A percentile compares a stretch with the other conserved stretches of the same genome.
These are phyloP conservation scores for Xestia ashworthii DNA, from an alignment of 2,888 invertebrate species.

Conservation along the genomic window DNA sequence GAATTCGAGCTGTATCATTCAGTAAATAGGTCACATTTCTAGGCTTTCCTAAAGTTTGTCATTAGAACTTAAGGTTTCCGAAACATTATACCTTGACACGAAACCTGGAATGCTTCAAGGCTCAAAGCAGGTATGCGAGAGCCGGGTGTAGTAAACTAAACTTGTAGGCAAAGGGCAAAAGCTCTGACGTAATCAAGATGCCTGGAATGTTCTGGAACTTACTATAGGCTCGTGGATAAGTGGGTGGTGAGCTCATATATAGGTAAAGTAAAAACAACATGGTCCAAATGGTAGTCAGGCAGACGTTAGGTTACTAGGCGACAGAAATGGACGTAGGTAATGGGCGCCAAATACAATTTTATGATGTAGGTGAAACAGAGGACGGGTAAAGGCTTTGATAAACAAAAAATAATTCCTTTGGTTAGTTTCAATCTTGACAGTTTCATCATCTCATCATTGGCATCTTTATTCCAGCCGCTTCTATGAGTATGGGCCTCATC, in stretches of 20 bases:
- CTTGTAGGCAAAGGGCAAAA: conserved; percentile 18
- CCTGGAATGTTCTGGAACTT: conserved; percentile 41
- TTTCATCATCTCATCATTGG: background rate
- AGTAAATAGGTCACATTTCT: conserved; percentile 26
- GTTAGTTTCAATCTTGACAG: background rate
- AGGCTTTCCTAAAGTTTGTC: conserved; percentile 27
- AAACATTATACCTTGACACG: conserved; percentile 6
- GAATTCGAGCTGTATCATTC: conserved; percentile 1
- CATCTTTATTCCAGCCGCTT: background rate
- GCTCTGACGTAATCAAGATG: conserved; percentile 54
- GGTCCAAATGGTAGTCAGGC: background rate
- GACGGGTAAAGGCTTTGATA: background rate
- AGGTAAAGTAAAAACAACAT: background rate
- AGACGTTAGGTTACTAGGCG: background rate
- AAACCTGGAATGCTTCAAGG: conserved; percentile 45
- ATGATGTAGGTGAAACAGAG: background rate
- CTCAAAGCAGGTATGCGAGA: conserved; percentile 52
- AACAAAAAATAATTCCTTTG: background rate
- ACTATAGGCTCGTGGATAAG: conserved; percentile 13
- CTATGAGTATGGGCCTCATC: background rate
- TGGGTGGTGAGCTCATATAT: background rate
- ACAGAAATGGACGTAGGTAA: background rate
- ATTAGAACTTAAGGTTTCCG: conserved; percentile 20
- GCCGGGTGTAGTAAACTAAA: conserved; percentile 28
- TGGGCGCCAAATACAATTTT: background rate